phyloP scores from a whole-genome alignment of 2,113 vertebrate genomes.

The Epinephelus fuscoguttatus region DNA sequence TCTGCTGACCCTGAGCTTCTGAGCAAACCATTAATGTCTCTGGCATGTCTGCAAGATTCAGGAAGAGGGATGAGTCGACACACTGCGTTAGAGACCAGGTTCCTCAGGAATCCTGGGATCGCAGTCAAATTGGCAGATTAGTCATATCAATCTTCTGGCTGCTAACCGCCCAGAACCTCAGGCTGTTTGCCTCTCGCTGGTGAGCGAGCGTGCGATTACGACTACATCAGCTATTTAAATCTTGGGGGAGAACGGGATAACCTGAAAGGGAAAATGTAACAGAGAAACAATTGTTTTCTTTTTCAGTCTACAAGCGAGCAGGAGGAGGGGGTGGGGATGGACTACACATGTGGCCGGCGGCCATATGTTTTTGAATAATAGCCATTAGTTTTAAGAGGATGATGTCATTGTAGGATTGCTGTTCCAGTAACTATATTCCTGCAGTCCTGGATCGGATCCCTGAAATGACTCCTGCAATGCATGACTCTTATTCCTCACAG shows the following conservation, averaged over 20 bases:
- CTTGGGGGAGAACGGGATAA: constrained; percentile 13
- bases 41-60: constrained; percentile 31
- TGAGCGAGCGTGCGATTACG: constrained; percentile 20
- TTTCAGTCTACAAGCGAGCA: constrained; percentile 44
- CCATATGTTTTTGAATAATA: constrained; percentile 78
- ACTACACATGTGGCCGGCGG: constrained; percentile 67
- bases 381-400: constrained; percentile 81
- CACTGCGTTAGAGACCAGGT: constrained; percentile 18
- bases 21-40: constrained; percentile 38
- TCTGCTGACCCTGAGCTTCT: constrained; percentile 28
- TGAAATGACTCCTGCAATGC: constrained; percentile 58
- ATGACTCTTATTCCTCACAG: constrained; percentile 23
- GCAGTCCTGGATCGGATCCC: constrained; percentile 68
- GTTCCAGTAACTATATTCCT: constrained; percentile 81
- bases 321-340: constrained; percentile 13
- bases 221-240: constrained; percentile 29
- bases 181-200: constrained; percentile 35
- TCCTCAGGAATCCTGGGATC: constrained; percentile 65
- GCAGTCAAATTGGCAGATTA: constrained; percentile 63
- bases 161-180: constrained; percentile 49
- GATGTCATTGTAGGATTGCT: constrained; percentile 74
- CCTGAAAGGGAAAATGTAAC: constrained; percentile 54
- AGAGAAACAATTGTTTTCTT: constrained; percentile 72
- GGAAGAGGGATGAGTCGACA: constrained; percentile 46
- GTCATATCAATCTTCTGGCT: constrained; percentile 67